Evolutionary conservation across 2,797 vertebrate species (phyloP).

Genomic region (Botia kubotai): DNA sequence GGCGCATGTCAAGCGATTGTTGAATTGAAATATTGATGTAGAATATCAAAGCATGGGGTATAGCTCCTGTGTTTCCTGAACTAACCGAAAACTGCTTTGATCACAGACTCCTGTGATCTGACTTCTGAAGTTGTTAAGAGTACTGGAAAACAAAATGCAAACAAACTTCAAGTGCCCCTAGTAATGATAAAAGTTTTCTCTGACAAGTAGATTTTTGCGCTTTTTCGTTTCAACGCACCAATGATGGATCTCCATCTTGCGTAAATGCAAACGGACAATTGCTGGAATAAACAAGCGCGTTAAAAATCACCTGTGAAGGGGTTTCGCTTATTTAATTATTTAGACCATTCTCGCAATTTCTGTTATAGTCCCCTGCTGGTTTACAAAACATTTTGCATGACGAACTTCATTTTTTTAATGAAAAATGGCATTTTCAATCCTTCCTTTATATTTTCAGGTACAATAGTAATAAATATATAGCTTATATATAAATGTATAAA

Average conservation of each 20-base stretch:
- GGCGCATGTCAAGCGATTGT: slow-evolving; percentile 86
- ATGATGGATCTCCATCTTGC: slow-evolving; percentile 69
- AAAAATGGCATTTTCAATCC: background rate
- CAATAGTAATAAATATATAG: background rate
- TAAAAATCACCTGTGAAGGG: background rate
- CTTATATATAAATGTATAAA: background rate
- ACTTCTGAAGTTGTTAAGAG: slow-evolving; percentile 89
- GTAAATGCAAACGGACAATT: slow-evolving; percentile 73
- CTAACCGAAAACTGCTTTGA: slow-evolving; percentile 86
- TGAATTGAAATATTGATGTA: slow-evolving; percentile 89
- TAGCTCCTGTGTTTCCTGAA: slow-evolving; percentile 87
- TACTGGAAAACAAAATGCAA: slow-evolving; percentile 87
- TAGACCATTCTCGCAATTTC: background rate
- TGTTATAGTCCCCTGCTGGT: background rate
- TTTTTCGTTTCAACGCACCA: slow-evolving; percentile 71
- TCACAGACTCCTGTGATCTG: slow-evolving; percentile 86
- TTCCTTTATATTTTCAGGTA: background rate
- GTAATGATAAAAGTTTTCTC: slow-evolving; percentile 86
- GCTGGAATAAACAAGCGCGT: background rate
- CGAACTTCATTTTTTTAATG: background rate
- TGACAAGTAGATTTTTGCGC: slow-evolving; percentile 77
- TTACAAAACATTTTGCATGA: background rate
- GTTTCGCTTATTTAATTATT: background rate
- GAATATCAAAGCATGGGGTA: slow-evolving; percentile 86
- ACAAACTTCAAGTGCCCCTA: slow-evolving; percentile 87